A percentile compares a stretch with the other conserved stretches of the same genome.
phyloP scores from a whole-genome alignment of 2,113 vertebrate species.

The Zosterops lateralis region DNA sequence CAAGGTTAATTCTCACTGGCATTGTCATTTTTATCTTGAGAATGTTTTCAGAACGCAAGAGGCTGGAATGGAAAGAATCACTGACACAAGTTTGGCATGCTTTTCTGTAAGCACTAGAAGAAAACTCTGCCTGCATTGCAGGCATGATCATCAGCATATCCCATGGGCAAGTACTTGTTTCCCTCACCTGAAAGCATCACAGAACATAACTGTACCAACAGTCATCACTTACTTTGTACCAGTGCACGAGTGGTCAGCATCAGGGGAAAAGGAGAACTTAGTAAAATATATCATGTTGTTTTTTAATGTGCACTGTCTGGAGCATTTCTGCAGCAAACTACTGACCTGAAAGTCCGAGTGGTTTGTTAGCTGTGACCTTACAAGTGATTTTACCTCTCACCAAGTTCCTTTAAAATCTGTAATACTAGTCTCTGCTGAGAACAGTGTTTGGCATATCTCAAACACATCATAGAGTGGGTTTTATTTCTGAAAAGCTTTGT shows the following conservation, averaged over 20 bases:
- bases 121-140: conserved; percentile 24
- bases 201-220: not conserved
- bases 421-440: not conserved
- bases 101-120: not conserved
- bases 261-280: not conserved
- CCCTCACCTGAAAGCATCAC: not conserved
- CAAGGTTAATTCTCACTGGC: conserved; percentile 50
- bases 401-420: not conserved
- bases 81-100: not conserved
- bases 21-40: conserved; percentile 50
- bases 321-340: not conserved
- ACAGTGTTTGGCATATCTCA: not conserved
- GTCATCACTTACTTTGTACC: not conserved
- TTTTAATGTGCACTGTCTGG: not conserved
- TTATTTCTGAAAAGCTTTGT: not conserved
- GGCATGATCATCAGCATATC: not conserved
- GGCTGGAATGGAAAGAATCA: not conserved
- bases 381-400: not conserved
- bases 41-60: conserved; percentile 31
- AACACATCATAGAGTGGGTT: not conserved
- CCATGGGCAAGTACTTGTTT: not conserved
- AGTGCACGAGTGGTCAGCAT: not conserved
- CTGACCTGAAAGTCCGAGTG: not conserved
- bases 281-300: not conserved
- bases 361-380: not conserved